These are phyloP conservation scores for Samia ricini DNA, from an alignment of 1,140 invertebrate species.

Conservation along the genomic window DNA sequence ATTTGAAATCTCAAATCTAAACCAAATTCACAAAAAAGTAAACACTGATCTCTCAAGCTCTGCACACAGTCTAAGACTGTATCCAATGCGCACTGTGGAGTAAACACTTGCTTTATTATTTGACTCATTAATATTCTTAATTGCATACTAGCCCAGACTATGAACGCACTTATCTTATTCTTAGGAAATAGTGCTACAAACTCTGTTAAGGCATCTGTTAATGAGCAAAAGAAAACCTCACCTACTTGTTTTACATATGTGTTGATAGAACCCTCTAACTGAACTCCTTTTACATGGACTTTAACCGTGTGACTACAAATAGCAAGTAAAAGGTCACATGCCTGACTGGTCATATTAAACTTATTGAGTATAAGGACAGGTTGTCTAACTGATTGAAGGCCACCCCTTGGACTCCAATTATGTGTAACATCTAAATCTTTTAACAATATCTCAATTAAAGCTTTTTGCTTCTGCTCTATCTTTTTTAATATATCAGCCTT, in stretches of 20 bases:
- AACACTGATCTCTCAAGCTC: conserved; percentile 86
- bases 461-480: conserved; percentile 87
- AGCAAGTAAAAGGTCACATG: conserved; percentile 92
- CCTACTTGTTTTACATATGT: conserved; percentile 91
- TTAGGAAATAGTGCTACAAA: conserved; percentile 90
- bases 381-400: conserved; percentile 90
- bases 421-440: conserved; percentile 92
- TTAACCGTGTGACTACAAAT: conserved; percentile 91
- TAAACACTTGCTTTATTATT: conserved; percentile 94
- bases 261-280: conserved; percentile 91
- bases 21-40: conserved; percentile 78
- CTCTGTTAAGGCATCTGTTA: conserved; percentile 92
- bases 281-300: conserved; percentile 90
- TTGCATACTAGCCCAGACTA: conserved; percentile 95
- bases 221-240: conserved; percentile 92
- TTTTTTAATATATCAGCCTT: conserved; percentile 62
- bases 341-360: conserved; percentile 87
- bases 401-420: conserved; percentile 95
- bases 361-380: conserved; percentile 93
- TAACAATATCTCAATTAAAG: conserved; percentile 90
- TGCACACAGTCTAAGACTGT: conserved; percentile 92
- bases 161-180: conserved; percentile 88
- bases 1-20: conserved; percentile 88
- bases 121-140: conserved; percentile 88
- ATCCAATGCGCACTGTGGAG: conserved; percentile 90